A percentile compares a stretch with the other conserved stretches of the same genome.
phyloP scores from a whole-genome alignment of 1,140 invertebrate species.

The Alviniconcha marisindica region DNA sequence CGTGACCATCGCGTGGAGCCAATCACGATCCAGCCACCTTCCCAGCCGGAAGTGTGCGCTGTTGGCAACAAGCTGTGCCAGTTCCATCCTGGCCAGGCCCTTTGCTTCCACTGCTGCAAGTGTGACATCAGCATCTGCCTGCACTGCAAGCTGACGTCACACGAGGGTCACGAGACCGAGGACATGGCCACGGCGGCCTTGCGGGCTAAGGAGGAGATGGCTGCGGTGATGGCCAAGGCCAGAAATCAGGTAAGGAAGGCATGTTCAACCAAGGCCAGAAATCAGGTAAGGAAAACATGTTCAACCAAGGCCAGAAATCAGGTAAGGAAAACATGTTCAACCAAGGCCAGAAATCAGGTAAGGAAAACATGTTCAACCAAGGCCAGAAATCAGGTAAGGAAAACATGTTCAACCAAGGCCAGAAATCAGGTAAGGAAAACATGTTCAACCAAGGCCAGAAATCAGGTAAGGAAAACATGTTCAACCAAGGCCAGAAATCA shows the following conservation, averaged over 20 bases:
- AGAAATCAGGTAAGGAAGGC: conserved; percentile 30
- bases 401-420: too few relatives aligned
- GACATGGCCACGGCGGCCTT: conserved; percentile 11
- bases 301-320: too few relatives aligned
- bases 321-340: too few relatives aligned
- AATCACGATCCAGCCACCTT: not conserved
- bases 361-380: too few relatives aligned
- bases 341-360: too few relatives aligned
- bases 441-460: too few relatives aligned
- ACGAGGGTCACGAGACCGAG: conserved; percentile 30
- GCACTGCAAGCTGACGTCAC: conserved; percentile 40
- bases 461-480: too few relatives aligned
- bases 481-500: too few relatives aligned
- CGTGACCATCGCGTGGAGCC: conserved; percentile 10
- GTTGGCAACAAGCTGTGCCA: not conserved
- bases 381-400: too few relatives aligned
- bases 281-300: too few relatives aligned
- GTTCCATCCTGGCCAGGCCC: conserved; percentile 10
- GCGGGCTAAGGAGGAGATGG: conserved; percentile 11
- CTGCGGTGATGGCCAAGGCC: not conserved
- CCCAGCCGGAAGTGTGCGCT: not conserved
- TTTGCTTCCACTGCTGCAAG: conserved; percentile 32
- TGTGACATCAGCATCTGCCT: conserved; percentile 37
- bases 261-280: too few relatives aligned
- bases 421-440: too few relatives aligned